Percentiles rank a stretch among this genome's conserved stretches.
Evolutionary conservation across 1,140 invertebrate species (phyloP).

Genomic region (Laupala kohalensis): DNA sequence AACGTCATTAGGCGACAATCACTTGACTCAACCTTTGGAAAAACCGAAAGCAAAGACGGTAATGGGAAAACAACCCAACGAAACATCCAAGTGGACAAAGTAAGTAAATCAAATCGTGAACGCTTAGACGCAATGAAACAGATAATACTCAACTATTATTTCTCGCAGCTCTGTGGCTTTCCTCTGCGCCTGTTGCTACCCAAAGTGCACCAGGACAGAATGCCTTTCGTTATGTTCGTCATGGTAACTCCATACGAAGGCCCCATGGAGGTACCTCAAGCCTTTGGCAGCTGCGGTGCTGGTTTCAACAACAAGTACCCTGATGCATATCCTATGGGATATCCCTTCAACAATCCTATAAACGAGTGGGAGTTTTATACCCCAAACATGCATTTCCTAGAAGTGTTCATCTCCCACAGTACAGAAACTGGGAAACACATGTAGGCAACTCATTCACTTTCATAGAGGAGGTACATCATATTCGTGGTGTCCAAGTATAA

Average conservation of each 20-base stretch:
- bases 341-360: conserved; percentile 21
- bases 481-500: no score
- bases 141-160: background rate
- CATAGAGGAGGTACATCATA: no score
- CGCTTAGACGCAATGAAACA: background rate
- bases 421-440: no score
- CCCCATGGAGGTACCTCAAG: conserved; percentile 1
- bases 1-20: conserved; percentile 30
- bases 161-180: conserved; percentile 33
- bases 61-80: conserved; percentile 9
- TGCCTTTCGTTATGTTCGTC: conserved; percentile 44
- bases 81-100: background rate
- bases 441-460: no score
- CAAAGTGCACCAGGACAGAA: conserved; percentile 47
- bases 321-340: conserved; percentile 22
- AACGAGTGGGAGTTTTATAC: conserved; percentile 11
- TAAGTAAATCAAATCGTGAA: no score
- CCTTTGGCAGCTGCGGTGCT: conserved; percentile 20
- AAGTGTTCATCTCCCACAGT: conserved; percentile 32
- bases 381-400: conserved; percentile 39
- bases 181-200: conserved; percentile 52
- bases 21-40: conserved; percentile 26
- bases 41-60: conserved; percentile 19
- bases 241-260: conserved; percentile 35
- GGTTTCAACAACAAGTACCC: conserved; percentile 19